A percentile compares a stretch with the other conserved stretches of the same genome.
phyloP scores from a whole-genome alignment of 2,113 vertebrate species.

The Rhinogobius similis region DNA sequence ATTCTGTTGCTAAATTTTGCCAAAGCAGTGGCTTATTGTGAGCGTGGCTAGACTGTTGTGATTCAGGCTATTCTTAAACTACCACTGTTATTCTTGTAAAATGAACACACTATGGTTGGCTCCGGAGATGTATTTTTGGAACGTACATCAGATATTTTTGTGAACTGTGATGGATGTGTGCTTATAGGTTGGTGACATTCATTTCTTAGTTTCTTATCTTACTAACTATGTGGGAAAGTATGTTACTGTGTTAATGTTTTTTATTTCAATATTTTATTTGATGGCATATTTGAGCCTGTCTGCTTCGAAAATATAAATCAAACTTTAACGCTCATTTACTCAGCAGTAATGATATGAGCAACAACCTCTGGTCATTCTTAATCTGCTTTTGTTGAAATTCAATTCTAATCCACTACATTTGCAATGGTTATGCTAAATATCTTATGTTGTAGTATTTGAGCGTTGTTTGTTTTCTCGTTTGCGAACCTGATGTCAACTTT shows the following conservation, averaged over 20 bases:
- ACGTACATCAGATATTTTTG: background rate
- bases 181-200: background rate
- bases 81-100: conserved; percentile 21
- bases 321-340: background rate
- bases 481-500: background rate
- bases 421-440: too few relatives aligned
- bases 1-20: background rate
- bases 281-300: background rate
- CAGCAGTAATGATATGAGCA: background rate
- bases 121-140: conserved; percentile 9
- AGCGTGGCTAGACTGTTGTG: conserved; percentile 6
- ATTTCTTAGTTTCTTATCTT: background rate
- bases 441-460: background rate
- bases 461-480: background rate
- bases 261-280: background rate
- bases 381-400: too few relatives aligned
- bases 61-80: conserved; percentile 20
- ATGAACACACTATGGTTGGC: conserved; percentile 20
- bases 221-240: too few relatives aligned
- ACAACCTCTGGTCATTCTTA: too few relatives aligned
- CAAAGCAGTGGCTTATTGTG: conserved; percentile 1
- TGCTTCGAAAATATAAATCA: background rate
- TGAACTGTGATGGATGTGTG: background rate
- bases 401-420: too few relatives aligned
- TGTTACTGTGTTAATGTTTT: background rate